Evolutionary conservation across 2,113 vertebrate genomes (phyloP), one percentile per base, ranked within the genome.

Genomic region (Chascanopsetta lugubris): DNA sequence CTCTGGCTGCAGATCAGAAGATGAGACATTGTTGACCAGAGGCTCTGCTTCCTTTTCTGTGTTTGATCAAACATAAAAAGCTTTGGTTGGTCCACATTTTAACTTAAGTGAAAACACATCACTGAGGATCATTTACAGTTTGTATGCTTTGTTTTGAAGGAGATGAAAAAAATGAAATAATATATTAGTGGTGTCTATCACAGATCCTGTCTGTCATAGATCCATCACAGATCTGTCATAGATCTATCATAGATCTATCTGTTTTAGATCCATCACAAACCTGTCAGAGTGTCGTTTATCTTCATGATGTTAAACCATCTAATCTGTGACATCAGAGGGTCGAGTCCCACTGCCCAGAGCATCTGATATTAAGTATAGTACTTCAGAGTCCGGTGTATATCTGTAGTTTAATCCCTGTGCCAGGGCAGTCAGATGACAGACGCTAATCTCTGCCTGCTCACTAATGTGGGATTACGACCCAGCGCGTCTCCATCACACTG

Each of bases 381-480:
- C n/a, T n/a, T n/a, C n/a, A n/a, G n/a, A n/a, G n/a, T n/a, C n/a
- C n/a, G n/a, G n/a, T 64, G 56, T 84, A 80, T 75, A 80, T 83
- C 81, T 75, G 20, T n/a, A 3, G 55, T 68, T 61, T 88, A 88
- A 84, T 84, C 79, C 77, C 56, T 22, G 66, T 62, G 29, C 32
- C 25, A 1, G 56, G 32, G 46, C 46, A 49, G 88, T 86, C 88
- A 88, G 80, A 80, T 89, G 79, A 87, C 83, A 71, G 72, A 5
- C 79, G 32, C 68, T 89, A 89, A 89, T 88, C 88, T 81, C 79
- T 42, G 65, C 66, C 51, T 61, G 34, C 49, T 68, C 32, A 42
- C 64, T 84, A 80, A 85, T 82, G 69, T 85, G 80, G 68, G 76
- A 85, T 85, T 83, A 79, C 65, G 77, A 30, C 20, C n/a, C 7